These are phyloP conservation scores for Centropus unirufus DNA, from an alignment of 2,113 vertebrate genomes.

Conservation along the genomic window DNA sequence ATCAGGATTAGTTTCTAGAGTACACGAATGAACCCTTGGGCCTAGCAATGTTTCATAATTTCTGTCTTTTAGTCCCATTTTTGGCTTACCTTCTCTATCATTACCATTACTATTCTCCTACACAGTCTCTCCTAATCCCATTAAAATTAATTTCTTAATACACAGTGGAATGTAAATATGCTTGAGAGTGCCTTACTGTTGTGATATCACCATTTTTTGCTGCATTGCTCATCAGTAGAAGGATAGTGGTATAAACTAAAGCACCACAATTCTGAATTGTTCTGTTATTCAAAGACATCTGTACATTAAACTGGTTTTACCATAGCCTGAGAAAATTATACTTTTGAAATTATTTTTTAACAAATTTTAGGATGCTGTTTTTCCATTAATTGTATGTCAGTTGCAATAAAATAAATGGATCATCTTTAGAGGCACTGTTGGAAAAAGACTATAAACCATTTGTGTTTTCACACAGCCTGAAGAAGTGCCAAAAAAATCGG, in stretches of 20 bases:
- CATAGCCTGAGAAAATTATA: neutral
- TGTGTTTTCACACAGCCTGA: neutral
- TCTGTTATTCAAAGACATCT: neutral
- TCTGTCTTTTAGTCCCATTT: neutral
- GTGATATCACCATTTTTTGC: neutral
- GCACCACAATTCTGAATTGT: neutral
- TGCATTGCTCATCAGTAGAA: neutral
- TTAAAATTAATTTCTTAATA: conserved; percentile 2
- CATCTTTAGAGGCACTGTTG: neutral
- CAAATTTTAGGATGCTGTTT: neutral
- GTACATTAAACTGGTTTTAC: neutral
- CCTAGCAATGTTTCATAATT: neutral
- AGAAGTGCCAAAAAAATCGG: neutral
- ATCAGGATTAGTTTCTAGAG: neutral
- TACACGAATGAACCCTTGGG: neutral
- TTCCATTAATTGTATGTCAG: neutral
- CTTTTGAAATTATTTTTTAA: neutral
- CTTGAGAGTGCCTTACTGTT: neutral
- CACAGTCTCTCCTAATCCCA: neutral
- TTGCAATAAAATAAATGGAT: neutral
- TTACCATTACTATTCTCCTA: neutral
- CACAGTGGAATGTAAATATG: neutral
- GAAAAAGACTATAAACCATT: neutral
- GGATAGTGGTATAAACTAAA: neutral
- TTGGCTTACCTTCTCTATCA: neutral